phyloP scores from a whole-genome alignment of 1,140 invertebrate genomes.

The Drosophila auraria region DNA sequence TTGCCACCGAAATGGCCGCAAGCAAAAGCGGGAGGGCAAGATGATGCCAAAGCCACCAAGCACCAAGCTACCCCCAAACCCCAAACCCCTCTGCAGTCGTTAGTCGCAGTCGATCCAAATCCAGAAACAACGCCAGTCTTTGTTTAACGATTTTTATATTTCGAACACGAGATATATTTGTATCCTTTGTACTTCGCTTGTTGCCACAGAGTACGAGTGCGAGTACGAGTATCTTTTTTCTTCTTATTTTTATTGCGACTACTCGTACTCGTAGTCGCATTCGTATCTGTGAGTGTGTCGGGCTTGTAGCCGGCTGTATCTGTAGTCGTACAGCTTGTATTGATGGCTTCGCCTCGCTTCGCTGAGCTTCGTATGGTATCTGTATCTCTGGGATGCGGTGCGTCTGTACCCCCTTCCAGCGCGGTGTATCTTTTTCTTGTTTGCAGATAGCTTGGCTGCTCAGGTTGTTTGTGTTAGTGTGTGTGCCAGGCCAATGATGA shows the following conservation, averaged over 20 bases:
- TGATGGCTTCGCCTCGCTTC: conserved; percentile 54
- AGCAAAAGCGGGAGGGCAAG: conserved; percentile 71
- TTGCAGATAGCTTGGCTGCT: conserved; percentile 36
- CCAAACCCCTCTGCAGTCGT: conserved; percentile 31
- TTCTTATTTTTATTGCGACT: conserved; percentile 12
- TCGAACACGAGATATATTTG: conserved; percentile 84
- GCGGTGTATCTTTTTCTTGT: conserved; percentile 43
- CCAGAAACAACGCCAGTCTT: conserved; percentile 81
- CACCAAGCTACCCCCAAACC: background rate
- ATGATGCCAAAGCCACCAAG: conserved; percentile 40
- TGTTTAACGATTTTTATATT: conserved; percentile 84
- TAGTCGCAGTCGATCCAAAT: conserved; percentile 72
- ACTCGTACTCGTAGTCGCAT: conserved; percentile 1
- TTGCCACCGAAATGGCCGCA: conserved; percentile 49
- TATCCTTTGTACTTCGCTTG: conserved; percentile 81
- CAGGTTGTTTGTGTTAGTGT: conserved; percentile 32
- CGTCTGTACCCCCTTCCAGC: background rate
- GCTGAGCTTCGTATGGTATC: conserved; percentile 45
- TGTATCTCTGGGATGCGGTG: conserved; percentile 28
- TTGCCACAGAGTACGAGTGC: conserved; percentile 53
- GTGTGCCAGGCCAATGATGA: conserved; percentile 74
- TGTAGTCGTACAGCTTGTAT: conserved; percentile 53
- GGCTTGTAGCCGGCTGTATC: conserved; percentile 42
- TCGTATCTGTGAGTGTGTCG: conserved; percentile 28
- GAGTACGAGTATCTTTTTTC: conserved; percentile 20